Percentiles rank a stretch among this genome's conserved stretches.
Conservation (phyloP, 2,888 invertebrate genomes). For the Zeuzera pyrina region DNA sequence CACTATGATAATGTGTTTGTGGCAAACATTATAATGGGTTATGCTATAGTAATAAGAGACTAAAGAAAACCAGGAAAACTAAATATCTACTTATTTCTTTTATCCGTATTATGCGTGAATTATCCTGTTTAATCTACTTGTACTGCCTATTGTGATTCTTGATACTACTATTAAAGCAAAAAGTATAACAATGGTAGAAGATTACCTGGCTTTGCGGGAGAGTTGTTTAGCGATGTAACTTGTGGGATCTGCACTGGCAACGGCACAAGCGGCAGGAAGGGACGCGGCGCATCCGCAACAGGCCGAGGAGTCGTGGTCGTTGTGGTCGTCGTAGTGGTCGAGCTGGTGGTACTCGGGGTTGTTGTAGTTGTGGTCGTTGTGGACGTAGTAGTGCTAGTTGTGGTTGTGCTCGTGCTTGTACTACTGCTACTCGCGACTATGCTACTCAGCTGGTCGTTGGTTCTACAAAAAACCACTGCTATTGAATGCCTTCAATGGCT, state of each 20-base stretch:
- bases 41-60: too few relatives aligned
- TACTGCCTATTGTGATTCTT: too few relatives aligned
- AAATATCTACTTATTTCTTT: too few relatives aligned
- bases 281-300: constrained; percentile 36
- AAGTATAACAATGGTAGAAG: too few relatives aligned
- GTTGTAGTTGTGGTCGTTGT: constrained; percentile 50
- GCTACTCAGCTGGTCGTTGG: constrained; percentile 11
- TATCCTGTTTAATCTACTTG: too few relatives aligned
- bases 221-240: not conserved
- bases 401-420: constrained; percentile 34
- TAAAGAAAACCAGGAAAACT: too few relatives aligned
- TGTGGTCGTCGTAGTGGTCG: constrained; percentile 45
- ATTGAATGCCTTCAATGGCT: too few relatives aligned
- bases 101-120: too few relatives aligned
- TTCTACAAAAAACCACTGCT: constrained; percentile 10
- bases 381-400: constrained; percentile 37
- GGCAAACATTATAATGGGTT: too few relatives aligned
- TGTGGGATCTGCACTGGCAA: constrained; percentile 9
- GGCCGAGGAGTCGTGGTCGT: constrained; percentile 35
- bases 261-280: constrained; percentile 42
- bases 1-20: too few relatives aligned
- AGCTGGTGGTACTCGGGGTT: constrained; percentile 52
- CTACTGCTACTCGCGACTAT: constrained; percentile 17
- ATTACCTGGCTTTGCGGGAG: not conserved
- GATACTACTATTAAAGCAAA: too few relatives aligned